Conservation (phyloP, 2,113 vertebrate genomes). For the Pterocles burchelli region DNA sequence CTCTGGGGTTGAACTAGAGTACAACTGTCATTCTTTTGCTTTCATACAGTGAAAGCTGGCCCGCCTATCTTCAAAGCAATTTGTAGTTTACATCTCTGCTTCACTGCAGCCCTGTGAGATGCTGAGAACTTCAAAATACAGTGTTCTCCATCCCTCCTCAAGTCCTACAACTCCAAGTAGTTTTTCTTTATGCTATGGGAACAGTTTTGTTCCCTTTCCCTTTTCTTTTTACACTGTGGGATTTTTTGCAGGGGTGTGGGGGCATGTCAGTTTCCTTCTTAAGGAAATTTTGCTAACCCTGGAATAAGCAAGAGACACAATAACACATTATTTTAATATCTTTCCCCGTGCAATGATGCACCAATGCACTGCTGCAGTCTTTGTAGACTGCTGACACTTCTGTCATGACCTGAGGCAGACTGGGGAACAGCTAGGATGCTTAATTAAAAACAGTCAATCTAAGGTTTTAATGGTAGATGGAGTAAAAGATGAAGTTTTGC, state of each 20-base stretch:
- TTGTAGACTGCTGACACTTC: slow-evolving; percentile 29
- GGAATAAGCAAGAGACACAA: not conserved
- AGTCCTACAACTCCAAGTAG: not conserved
- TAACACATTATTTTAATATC: not conserved
- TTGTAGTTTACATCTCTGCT: not conserved
- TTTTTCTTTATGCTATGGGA: not conserved
- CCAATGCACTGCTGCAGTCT: not conserved
- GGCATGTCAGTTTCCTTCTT: not conserved
- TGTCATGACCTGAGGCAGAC: slow-evolving; percentile 5
- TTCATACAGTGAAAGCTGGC: not conserved
- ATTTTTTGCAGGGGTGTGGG: not conserved
- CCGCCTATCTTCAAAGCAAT: not conserved
- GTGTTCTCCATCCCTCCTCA: not conserved
- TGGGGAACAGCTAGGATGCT: slow-evolving; percentile 33
- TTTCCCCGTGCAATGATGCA: not conserved
- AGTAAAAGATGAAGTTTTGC: slow-evolving; percentile 60
- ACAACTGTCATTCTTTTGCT: not conserved
- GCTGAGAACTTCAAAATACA: not conserved
- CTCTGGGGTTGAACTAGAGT: not conserved
- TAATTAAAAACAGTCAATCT: slow-evolving; percentile 75
- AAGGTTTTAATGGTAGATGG: slow-evolving; percentile 33
- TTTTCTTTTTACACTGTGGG: not conserved
- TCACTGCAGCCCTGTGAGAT: not conserved
- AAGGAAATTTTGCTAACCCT: not conserved
- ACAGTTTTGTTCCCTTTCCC: not conserved